phyloP scores from a whole-genome alignment of 2,113 vertebrate species.

The Elaphurus davidianus region DNA sequence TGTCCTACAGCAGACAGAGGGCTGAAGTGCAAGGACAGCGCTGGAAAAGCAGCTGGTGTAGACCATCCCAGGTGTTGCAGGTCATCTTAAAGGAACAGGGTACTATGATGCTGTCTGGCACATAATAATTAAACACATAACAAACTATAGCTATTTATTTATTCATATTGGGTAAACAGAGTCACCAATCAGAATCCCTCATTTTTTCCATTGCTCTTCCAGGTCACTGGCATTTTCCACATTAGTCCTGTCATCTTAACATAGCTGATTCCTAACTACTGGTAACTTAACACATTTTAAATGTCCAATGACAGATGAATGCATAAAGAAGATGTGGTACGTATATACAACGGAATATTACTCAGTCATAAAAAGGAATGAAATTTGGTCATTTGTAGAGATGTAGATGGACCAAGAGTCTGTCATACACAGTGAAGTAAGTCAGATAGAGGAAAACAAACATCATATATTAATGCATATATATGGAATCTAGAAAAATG shows the following conservation, averaged over 20 bases:
- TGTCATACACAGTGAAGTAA: not conserved
- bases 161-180: slow-evolving; percentile 32
- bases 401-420: not conserved
- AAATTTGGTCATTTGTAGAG: not conserved
- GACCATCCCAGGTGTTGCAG: not conserved
- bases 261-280: not conserved
- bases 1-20: not conserved
- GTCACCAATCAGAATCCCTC: not conserved
- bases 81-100: not conserved
- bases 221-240: not conserved
- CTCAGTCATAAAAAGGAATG: not conserved
- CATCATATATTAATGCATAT: not conserved
- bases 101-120: not conserved
- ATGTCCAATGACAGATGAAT: not conserved
- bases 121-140: slow-evolving; percentile 33
- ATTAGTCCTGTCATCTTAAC: not conserved
- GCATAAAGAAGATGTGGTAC: not conserved
- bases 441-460: not conserved
- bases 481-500: not conserved
- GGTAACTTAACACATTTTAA: not conserved
- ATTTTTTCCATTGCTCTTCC: not conserved
- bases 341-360: not conserved
- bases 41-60: not conserved
- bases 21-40: not conserved
- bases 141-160: slow-evolving; percentile 32